A percentile compares a stretch with the other conserved stretches of the same genome.
phyloP scores from a whole-genome alignment of 1,140 invertebrate genomes.

The Wiebesia pumilae region DNA sequence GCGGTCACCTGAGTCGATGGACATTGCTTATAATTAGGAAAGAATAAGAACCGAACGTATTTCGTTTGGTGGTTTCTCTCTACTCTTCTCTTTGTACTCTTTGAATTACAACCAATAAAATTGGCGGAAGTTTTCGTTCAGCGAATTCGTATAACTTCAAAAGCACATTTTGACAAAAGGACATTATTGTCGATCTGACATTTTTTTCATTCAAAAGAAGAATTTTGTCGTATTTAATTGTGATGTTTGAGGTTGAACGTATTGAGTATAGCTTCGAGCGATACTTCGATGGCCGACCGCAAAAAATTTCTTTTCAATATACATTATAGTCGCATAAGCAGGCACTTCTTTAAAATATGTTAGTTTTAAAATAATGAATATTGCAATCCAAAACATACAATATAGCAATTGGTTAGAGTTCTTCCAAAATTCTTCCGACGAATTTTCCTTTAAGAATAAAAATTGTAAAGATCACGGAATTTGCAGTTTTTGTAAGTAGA shows the following conservation, averaged over 20 bases:
- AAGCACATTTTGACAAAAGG: not conserved
- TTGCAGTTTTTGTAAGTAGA: too few relatives aligned
- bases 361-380: not conserved
- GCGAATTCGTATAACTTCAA: conserved; percentile 21
- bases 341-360: not conserved
- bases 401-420: not conserved
- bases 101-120: not conserved
- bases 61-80: conserved; percentile 9
- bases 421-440: too few relatives aligned
- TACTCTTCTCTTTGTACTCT: conserved; percentile 6
- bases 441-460: too few relatives aligned
- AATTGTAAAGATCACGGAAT: too few relatives aligned
- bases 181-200: not conserved
- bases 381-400: not conserved
- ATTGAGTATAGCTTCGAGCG: not conserved
- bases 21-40: not conserved
- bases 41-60: not conserved
- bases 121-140: conserved; percentile 38
- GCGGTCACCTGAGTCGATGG: conserved; percentile 42
- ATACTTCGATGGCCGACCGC: not conserved
- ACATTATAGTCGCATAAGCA: not conserved
- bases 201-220: not conserved
- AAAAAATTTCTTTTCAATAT: not conserved
- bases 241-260: not conserved
- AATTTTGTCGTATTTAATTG: not conserved